phyloP scores from a whole-genome alignment of 1,140 invertebrate genomes.

The Calosoma granatense region DNA sequence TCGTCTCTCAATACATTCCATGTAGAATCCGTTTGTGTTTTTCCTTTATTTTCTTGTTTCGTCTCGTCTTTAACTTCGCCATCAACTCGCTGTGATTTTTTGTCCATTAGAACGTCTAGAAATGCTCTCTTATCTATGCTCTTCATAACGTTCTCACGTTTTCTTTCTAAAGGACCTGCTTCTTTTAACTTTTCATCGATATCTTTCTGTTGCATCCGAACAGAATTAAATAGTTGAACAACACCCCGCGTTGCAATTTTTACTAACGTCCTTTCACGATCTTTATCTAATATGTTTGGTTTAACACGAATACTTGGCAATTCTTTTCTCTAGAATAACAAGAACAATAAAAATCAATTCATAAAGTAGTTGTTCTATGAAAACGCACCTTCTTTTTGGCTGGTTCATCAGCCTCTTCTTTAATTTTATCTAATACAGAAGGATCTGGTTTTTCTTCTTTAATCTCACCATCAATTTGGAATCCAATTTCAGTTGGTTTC shows the following conservation, averaged over 20 bases:
- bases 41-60: conserved; percentile 35
- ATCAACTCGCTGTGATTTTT: conserved; percentile 49
- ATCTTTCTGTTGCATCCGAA: conserved; percentile 71
- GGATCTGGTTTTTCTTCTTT: conserved; percentile 35
- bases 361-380: not conserved
- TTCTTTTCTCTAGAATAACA: conserved; percentile 44
- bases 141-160: conserved; percentile 73
- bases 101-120: conserved; percentile 70
- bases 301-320: conserved; percentile 59
- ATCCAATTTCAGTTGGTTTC: conserved; percentile 35
- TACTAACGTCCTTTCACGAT: conserved; percentile 60
- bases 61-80: conserved; percentile 37
- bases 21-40: conserved; percentile 35
- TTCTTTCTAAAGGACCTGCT: conserved; percentile 65
- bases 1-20: conserved; percentile 59
- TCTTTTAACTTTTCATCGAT: conserved; percentile 60
- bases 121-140: conserved; percentile 72
- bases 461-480: conserved; percentile 38
- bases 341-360: conserved; percentile 17
- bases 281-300: conserved; percentile 59
- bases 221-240: conserved; percentile 86
- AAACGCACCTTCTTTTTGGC: conserved; percentile 35
- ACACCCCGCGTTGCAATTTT: conserved; percentile 87
- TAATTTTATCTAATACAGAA: conserved; percentile 32
- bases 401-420: conserved; percentile 26